Evolutionary conservation across 2,888 invertebrate genomes (phyloP).

Genomic region (Trachelus iudaicus): DNA sequence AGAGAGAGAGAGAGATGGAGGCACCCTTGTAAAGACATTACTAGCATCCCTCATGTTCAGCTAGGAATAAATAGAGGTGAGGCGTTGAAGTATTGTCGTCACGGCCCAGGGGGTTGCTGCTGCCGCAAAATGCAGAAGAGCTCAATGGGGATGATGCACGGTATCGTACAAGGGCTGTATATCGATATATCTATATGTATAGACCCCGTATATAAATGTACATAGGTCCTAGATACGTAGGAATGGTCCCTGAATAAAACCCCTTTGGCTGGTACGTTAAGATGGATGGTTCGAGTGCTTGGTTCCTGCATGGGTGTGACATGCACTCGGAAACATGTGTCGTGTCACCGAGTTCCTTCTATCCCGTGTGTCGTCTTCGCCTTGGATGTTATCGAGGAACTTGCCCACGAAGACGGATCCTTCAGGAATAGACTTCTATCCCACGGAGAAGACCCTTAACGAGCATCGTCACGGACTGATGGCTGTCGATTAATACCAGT

Average conservation of each 20-base stretch:
- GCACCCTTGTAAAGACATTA: not conserved
- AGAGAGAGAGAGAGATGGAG: no score
- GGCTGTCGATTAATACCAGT: not conserved
- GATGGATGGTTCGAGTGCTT: constrained; percentile 45
- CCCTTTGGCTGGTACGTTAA: constrained; percentile 39
- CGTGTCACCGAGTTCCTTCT: constrained; percentile 5
- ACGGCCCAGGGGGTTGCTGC: not conserved
- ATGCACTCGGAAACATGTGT: constrained; percentile 20
- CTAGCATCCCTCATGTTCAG: not conserved
- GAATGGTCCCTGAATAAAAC: constrained; percentile 45
- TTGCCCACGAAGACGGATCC: not conserved
- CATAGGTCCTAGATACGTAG: constrained; percentile 5
- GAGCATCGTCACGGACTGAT: not conserved
- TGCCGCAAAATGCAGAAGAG: not conserved
- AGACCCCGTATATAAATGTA: not conserved
- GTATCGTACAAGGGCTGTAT: not conserved
- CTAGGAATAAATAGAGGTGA: not conserved
- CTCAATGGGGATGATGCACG: constrained; percentile 1
- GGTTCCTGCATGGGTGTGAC: constrained; percentile 13
- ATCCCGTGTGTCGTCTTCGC: constrained; percentile 25
- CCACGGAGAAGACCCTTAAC: not conserved
- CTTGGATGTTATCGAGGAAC: constrained; percentile 37
- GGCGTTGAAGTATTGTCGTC: constrained; percentile 1
- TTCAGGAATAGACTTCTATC: not conserved
- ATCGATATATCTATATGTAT: not conserved